phyloP scores from a whole-genome alignment of 2,888 invertebrate genomes.

The Cerastis leucographa region DNA sequence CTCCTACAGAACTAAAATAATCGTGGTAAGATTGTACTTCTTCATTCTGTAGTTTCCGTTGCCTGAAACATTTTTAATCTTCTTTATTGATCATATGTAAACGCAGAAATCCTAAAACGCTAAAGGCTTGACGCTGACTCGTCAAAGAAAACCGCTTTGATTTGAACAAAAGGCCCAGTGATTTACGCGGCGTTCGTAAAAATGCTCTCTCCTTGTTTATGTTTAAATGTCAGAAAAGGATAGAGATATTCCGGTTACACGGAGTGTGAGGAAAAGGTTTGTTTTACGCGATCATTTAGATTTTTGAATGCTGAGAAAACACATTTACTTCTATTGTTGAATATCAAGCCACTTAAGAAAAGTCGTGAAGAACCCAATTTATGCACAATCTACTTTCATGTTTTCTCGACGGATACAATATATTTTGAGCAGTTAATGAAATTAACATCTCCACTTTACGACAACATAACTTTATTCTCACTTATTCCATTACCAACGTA shows the following conservation, averaged over 20 bases:
- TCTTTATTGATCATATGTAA: not conserved
- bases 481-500: not conserved
- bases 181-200: conserved; percentile 62
- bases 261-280: conserved; percentile 33
- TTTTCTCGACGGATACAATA: conserved; percentile 30
- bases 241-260: conserved; percentile 49
- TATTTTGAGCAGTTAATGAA: not conserved
- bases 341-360: not conserved
- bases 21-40: not conserved
- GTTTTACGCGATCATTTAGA: conserved; percentile 34
- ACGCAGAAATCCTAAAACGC: conserved; percentile 33
- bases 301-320: not conserved
- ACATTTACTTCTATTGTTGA: not conserved
- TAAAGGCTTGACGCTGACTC: conserved; percentile 42
- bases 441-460: not conserved
- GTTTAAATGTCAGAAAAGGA: conserved; percentile 54
- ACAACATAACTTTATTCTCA: not conserved
- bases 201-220: conserved; percentile 57
- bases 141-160: conserved; percentile 66
- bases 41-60: not conserved
- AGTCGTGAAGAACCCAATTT: not conserved
- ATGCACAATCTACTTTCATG: conserved; percentile 24
- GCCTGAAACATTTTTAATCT: not conserved
- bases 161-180: conserved; percentile 62
- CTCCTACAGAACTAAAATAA: not conserved